Evolutionary conservation across 2,113 vertebrate genomes (phyloP), one percentile per base, ranked within the genome.

Genomic region (Poicephalus gulielmi): DNA sequence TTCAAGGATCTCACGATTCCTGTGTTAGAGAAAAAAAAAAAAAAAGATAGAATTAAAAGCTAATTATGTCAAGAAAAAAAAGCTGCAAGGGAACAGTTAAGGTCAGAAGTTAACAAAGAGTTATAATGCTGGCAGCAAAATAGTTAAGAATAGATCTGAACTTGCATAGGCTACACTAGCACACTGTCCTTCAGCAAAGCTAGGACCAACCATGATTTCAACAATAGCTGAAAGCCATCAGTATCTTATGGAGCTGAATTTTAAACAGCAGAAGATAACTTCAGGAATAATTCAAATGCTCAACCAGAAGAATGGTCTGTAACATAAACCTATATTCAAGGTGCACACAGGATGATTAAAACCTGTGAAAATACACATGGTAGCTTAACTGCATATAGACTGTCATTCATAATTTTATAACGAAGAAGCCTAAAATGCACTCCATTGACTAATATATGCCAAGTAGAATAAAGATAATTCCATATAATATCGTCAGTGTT

Each of bases 1-100:
- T 98, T 99, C 99, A 82, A 99, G 96, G 94, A 99, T 98, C 97
- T 99, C 99, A 19, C 99, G 98, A 98, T 99, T 99, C 98, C 99
- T 98, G 97, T 39, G 94, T 86, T 69, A 19, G 75, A 64, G n/a
- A 39, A 50, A 94, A 39, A 76, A 3, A 9, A 31, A 39, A 60
- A 18, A 28, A 55, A 14, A 24, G 3, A 43, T 0, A n/a, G 6
- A 39, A 91, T 49, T 73, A 70, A 68, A 88, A 86, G 39, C 10
- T 49, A 80, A 66, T 55, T 75, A 53, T 6, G 20, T 66, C 49
- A 66, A 92, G 22, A 57, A 87, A 59, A 59, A 22, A 91, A 69
- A 53, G 9, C 31, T 92, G 35, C 49, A 89, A 81, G 10, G 53
- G n/a, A 93, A 49, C 39, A 69, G 39, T 63, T 46, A 37, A 3